Percentiles rank a stretch among this genome's conserved stretches.
phyloP scores from a whole-genome alignment of 2,888 invertebrate genomes.

The Drosophila mettleri region DNA sequence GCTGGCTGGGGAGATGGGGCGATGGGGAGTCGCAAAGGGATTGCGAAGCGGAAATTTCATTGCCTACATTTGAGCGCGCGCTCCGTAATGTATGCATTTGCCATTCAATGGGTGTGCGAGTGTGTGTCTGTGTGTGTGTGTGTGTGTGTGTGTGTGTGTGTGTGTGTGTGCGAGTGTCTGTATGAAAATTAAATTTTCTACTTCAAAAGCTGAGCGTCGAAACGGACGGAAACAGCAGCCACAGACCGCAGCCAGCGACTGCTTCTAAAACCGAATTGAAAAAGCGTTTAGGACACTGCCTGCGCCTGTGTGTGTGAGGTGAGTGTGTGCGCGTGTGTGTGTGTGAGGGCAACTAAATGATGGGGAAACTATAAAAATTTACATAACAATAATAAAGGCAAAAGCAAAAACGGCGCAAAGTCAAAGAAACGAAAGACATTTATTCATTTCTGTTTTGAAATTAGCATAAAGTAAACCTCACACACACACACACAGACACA shows the following conservation, averaged over 20 bases:
- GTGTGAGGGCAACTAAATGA: conserved; percentile 64
- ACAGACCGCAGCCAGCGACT: conserved; percentile 37
- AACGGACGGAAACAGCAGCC: conserved; percentile 46
- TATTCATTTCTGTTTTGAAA: conserved; percentile 75
- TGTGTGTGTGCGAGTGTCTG: conserved; percentile 34
- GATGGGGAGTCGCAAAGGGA: conserved; percentile 26
- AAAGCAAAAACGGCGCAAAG: conserved; percentile 44
- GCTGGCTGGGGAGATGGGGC: no score
- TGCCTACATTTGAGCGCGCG: conserved; percentile 64
- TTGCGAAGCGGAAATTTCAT: conserved; percentile 60
- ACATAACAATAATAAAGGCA: conserved; percentile 77
- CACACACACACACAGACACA: conserved; percentile 24
- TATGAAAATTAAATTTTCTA: conserved; percentile 75
- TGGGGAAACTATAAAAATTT: conserved; percentile 80
- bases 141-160: neutral
- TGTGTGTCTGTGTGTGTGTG: neutral
- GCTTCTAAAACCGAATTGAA: conserved; percentile 63
- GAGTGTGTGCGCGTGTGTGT: conserved; percentile 12
- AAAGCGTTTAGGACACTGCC: conserved; percentile 63
- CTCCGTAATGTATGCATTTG: conserved; percentile 55
- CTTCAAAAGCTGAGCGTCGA: conserved; percentile 59
- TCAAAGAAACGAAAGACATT: conserved; percentile 67
- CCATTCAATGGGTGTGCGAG: conserved; percentile 1
- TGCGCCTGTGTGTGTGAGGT: conserved; percentile 6
- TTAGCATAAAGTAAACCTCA: conserved; percentile 75